Evolutionary conservation across 2,113 vertebrate genomes (phyloP), one percentile per base, ranked within the genome.

Genomic region (Pogona vitticeps): DNA sequence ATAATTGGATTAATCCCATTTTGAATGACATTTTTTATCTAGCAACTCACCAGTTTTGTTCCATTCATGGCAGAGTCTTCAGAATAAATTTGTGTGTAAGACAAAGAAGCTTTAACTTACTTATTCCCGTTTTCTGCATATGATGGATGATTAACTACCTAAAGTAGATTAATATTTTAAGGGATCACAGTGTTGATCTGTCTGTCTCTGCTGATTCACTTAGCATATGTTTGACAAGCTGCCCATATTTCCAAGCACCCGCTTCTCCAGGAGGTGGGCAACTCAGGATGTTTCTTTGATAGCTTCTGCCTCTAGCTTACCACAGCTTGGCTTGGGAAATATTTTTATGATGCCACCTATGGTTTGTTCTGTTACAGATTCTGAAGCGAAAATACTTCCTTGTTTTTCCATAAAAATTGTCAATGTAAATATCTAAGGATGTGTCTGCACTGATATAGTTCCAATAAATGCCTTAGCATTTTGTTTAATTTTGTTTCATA

Each of bases 101-200:
- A 76, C 5, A 90, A 86, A 92, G 86, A 85, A 88, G 14, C 36
- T 88, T 87, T 91, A 82, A 36, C 40, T 18, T 63, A 83, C 86
- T 83, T 86, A 56, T 70, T 63, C 84, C 7, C 77, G 59, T 88
- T 90, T 68, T 65, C 63, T 85, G 1, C 28, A 56, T 58, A 0
- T 59, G 59, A 67, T 92, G 36, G 88, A 87, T 59, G 59, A 13
- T 73, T 90, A 88, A 86, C 71, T 12, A 17, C 84, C 42, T 77
- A 76, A 84, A 83, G 17, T 63, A 4, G 13, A 68, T 94, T 82
- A n/a, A 0, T 86, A 31, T 91, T 93, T 94, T 92, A 89, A 89
- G 63, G 56, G 61, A 46, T 78, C 84, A 36, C 14, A 77, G 84
- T 76, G 72, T 88, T 76, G 88, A 59, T 59, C 68, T 85, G 7